Percentiles rank a stretch among this genome's conserved stretches.
Conservation (phyloP, 2,113 vertebrate genomes). For the Echinops telfairi region DNA sequence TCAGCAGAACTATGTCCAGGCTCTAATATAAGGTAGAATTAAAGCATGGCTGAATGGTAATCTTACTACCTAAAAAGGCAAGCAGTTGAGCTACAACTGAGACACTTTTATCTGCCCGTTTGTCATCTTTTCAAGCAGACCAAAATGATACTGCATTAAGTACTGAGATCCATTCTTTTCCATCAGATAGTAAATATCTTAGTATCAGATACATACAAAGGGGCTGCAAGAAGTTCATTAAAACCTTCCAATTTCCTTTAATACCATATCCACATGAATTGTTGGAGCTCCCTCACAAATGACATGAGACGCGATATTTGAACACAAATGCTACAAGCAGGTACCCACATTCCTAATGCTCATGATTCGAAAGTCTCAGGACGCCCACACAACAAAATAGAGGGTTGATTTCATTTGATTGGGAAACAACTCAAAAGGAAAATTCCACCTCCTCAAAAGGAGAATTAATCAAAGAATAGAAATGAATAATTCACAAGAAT, state of each 20-base stretch:
- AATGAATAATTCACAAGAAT: not conserved
- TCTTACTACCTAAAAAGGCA: not conserved
- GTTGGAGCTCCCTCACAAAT: too few species aligned
- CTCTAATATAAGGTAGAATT: not conserved
- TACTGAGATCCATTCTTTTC: not conserved
- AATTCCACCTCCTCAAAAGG: not conserved
- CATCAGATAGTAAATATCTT: not conserved
- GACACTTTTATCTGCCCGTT: not conserved
- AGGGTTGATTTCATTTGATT: not conserved
- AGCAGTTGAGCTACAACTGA: not conserved
- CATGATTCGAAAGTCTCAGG: not conserved
- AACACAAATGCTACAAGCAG: not conserved
- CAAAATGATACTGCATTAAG: not conserved
- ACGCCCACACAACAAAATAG: not conserved
- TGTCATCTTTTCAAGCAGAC: not conserved
- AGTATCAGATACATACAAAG: not conserved
- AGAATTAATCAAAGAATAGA: not conserved
- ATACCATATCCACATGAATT: too few species aligned
- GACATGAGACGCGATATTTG: not conserved
- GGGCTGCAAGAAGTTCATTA: too few species aligned
- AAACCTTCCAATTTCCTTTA: too few species aligned
- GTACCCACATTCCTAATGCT: not conserved
- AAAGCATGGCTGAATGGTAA: not conserved
- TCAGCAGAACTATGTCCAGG: not conserved
- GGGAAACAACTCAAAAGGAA: not conserved